Percentiles rank a stretch among this genome's conserved stretches.
phyloP scores from a whole-genome alignment of 2,797 vertebrate species.

The Ciconia nigra region DNA sequence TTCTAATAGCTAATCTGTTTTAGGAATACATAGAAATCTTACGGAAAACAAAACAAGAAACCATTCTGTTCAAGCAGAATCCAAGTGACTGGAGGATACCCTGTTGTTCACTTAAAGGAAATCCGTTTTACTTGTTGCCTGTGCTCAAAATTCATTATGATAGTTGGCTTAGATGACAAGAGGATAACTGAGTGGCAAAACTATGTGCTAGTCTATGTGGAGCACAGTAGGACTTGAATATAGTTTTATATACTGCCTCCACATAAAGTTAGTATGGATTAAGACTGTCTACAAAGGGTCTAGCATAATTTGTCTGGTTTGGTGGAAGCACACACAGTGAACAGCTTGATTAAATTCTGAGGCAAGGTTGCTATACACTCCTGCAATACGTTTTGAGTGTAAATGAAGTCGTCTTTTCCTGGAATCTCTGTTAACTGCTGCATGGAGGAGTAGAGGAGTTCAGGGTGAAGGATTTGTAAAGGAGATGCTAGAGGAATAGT shows the following conservation, averaged over 20 bases:
- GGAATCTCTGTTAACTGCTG: neutral
- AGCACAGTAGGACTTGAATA: neutral
- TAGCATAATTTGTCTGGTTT: neutral
- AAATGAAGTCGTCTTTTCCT: neutral
- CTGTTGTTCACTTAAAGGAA: neutral
- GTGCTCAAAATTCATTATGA: neutral
- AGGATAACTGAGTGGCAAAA: neutral
- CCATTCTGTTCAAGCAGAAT: neutral
- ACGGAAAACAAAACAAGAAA: neutral
- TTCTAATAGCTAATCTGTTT: neutral
- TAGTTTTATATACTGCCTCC: neutral
- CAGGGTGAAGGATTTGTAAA: neutral
- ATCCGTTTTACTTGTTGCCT: neutral
- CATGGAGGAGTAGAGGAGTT: neutral
- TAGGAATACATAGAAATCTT: neutral
- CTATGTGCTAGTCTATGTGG: neutral
- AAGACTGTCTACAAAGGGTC: neutral
- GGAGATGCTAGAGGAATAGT: neutral
- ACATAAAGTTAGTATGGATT: neutral
- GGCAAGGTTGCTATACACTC: accelerated
- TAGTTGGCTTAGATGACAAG: neutral
- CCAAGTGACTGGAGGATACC: neutral
- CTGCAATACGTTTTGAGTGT: neutral
- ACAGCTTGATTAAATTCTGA: neutral
- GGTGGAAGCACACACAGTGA: neutral